Conservation (phyloP, 2,888 invertebrate species). For the Caenorhabditis sulstoni region DNA sequence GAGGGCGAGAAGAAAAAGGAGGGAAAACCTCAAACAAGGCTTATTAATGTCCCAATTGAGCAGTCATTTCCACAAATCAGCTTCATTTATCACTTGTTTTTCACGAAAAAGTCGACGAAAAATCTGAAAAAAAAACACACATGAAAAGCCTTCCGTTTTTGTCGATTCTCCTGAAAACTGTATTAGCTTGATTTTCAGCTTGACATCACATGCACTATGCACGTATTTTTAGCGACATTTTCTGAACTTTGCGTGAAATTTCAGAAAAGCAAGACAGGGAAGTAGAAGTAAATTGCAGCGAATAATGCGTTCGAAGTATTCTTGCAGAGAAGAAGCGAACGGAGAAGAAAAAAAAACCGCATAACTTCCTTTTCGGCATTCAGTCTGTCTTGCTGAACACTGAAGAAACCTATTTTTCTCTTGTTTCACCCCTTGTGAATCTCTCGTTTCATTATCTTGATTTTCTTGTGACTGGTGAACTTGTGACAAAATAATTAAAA, state of each 20-base stretch:
- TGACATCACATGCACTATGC: too few relatives aligned
- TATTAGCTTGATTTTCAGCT: neutral
- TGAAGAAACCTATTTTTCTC: too few relatives aligned
- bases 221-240: too few relatives aligned
- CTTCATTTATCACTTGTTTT: constrained; percentile 45
- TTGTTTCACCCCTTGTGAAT: too few relatives aligned
- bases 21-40: constrained; percentile 26
- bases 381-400: too few relatives aligned
- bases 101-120: neutral
- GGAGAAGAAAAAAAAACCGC: too few relatives aligned
- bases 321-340: too few relatives aligned
- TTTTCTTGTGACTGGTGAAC: neutral
- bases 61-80: constrained; percentile 37
- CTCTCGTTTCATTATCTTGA: too few relatives aligned
- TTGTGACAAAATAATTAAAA: constrained; percentile 7
- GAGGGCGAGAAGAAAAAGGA: constrained; percentile 10
- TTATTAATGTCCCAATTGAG: constrained; percentile 22
- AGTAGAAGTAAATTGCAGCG: neutral
- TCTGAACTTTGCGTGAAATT: neutral
- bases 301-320: neutral
- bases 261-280: neutral
- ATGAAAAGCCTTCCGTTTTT: constrained; percentile 14
- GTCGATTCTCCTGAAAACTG: neutral
- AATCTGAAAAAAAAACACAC: constrained; percentile 1
- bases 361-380: too few relatives aligned